Evolutionary conservation across 2,797 vertebrate species (phyloP).

Genomic region (Chlorospingus flavigularis): DNA sequence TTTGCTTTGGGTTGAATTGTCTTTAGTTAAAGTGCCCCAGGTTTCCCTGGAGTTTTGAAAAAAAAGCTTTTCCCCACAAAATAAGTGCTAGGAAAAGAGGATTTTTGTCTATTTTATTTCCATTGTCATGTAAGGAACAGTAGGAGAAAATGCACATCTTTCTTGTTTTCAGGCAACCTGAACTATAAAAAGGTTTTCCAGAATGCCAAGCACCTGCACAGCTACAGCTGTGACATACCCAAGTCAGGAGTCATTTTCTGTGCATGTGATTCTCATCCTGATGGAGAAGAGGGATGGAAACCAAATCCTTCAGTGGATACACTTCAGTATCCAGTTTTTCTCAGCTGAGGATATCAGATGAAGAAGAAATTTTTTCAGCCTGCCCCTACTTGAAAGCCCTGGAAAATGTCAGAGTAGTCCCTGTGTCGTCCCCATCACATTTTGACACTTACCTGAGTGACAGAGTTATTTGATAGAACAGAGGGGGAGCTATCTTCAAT

Average conservation of each 20-base stretch:
- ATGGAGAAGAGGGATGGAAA: neutral
- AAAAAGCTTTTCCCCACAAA: neutral
- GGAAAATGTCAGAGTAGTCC: neutral
- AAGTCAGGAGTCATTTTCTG: neutral
- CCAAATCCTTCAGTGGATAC: neutral
- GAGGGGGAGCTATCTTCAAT: neutral
- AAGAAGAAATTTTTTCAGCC: neutral
- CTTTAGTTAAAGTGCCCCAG: neutral
- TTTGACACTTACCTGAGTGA: neutral
- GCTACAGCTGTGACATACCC: neutral
- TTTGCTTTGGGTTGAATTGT: neutral
- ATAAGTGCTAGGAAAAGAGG: neutral
- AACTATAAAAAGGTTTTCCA: neutral
- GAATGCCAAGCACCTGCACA: neutral
- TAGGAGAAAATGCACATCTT: neutral
- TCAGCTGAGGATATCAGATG: neutral
- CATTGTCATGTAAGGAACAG: neutral
- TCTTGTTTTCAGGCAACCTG: neutral
- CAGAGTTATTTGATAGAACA: neutral
- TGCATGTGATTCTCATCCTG: neutral
- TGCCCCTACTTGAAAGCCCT: neutral
- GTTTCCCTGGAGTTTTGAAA: neutral
- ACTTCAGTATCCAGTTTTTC: neutral
- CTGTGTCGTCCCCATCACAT: neutral
- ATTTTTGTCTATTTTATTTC: neutral